phyloP scores from a whole-genome alignment of 2,113 vertebrate genomes.

The Microcebus griseorufus region DNA sequence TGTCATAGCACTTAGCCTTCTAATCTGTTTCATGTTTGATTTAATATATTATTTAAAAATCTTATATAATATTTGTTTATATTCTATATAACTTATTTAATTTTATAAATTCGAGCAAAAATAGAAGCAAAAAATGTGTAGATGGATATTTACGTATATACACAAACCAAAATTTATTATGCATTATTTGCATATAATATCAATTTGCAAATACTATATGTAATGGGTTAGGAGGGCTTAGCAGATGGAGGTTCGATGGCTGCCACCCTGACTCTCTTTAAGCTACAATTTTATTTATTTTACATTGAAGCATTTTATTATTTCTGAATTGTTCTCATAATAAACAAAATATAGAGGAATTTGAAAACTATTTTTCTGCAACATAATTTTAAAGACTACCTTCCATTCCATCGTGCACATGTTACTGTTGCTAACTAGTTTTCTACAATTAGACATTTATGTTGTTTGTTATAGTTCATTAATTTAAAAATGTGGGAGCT shows the following conservation, averaged over 20 bases:
- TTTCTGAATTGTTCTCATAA: conserved; percentile 21
- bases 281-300: not conserved
- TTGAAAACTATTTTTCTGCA: not conserved
- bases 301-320: not conserved
- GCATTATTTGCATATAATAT: not conserved
- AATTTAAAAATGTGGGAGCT: not conserved
- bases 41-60: not conserved
- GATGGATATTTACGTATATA: not conserved
- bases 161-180: not conserved
- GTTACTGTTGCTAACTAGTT: not conserved
- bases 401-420: not conserved
- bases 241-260: not conserved
- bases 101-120: not conserved
- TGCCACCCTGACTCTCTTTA: not conserved
- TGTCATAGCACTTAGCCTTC: not conserved
- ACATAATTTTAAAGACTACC: not conserved
- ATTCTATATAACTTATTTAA: not conserved
- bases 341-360: not conserved
- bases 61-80: not conserved
- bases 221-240: not conserved
- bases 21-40: not conserved
- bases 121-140: not conserved
- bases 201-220: not conserved
- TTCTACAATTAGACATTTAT: not conserved
- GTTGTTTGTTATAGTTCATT: not conserved